Evolutionary conservation across 1,140 invertebrate genomes (phyloP), one percentile per base, ranked within the genome.

Genomic region (Drosophila persimilis): DNA sequence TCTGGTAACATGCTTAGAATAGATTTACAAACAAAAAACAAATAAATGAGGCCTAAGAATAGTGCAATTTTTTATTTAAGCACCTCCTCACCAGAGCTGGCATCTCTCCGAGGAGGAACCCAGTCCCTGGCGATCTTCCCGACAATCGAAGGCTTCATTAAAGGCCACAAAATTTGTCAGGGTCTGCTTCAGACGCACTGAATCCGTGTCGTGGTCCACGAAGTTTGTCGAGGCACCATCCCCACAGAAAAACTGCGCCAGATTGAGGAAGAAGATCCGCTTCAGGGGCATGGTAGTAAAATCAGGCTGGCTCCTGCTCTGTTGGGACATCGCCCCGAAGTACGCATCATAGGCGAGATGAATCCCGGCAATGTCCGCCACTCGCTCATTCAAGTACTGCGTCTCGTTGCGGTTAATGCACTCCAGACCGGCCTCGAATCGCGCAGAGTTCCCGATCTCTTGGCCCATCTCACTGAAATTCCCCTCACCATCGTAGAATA

Each of bases 1-100:
- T 98, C 44, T 98, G 97, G 96, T 98, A 50, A 31, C 7, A 15
- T 1, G 6, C 17, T 13, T 20, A n/a, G 31, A 9, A 0, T 5
- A 4, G 6, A 15, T 17, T 6, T 0, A 17, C 0, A 17, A 17
- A 17, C 2, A 2, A 41, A 41, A 51, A 26, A 51, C 35, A 9
- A 48, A 39, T 41, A 24, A 48, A 31, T 4, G 29, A 46, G 46
- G 35, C 35, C n/a, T 35, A 9, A 22, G 15, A 55, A 43, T 13
- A 53, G 35, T 35, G 2, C 9, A 41, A 35, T 24, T 7, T 4
- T 60, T 48, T 22, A 51, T 60, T 17, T 15, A 5, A 26, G 17
- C 17, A 17, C 17, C 4, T 11, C 9, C 9, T 66, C 29, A 85
- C 88, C 88, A 90, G 6, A 90, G 22, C 35, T 72, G 66, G 43